Base-by-base conservation (phyloP, 2,797 vertebrate genomes). In the Typhlichthys subterraneus region DNA sequence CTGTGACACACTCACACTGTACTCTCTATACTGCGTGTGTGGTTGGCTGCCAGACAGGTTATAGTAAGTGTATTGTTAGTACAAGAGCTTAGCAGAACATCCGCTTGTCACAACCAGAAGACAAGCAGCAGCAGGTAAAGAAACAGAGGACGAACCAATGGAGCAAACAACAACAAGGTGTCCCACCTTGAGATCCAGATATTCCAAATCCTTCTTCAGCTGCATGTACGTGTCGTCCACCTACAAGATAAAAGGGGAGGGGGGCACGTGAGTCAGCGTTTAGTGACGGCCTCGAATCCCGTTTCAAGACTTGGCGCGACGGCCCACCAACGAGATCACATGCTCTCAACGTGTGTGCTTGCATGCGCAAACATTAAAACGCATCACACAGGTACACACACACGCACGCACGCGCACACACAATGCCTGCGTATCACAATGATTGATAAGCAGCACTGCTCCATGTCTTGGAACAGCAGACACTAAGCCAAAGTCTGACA, bases 171-270 rank as follows among this genome's bases (percentile, higher is more conserved):
- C 12, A 66, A 14, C 6, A 66, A 19, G 6, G 50, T 50, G 48
- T 63, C 88, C 92, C 85, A 97, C 96, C 96, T 99, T 99, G 53
- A 99, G 90, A 83, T 99, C 97, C 83, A 99, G 85, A 86, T 97
- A 97, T 70, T 98, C 95, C 89, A 99, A 76, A 79, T 98, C 95
- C 85, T 97, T 97, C 93, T 98, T 99, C 90, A 99, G 86, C 84
- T 97, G 95, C 73, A 95, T 88, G 0, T 98, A 98, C 54, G 96
- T 95, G 72, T 98, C 96, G 60, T 99, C 97, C 12, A 90, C 93
- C 97, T 98, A 82, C 57, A 87, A 59, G 63, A 52, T 12, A 69
- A 61, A 48, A 57, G 15, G 57, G 31, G 19, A 17, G 59, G 38
- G 23, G 61, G 58, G 69, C 15, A 67, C 0, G 29, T 15, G 14